These are phyloP conservation scores for Chouioia cunea DNA, from an alignment of 2,888 invertebrate species.

Conservation along the genomic window DNA sequence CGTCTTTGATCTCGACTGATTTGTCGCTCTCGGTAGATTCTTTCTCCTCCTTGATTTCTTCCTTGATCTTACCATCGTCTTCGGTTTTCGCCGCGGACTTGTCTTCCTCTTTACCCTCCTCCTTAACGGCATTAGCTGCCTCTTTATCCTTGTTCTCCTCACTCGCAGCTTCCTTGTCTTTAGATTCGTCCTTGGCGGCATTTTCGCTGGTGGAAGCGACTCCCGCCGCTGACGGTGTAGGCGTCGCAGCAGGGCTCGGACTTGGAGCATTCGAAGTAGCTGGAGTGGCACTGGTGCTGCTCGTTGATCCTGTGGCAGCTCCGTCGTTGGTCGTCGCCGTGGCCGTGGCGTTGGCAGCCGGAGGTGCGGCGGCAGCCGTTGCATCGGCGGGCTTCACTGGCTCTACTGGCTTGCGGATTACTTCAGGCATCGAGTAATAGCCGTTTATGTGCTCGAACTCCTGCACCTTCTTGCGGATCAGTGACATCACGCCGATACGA, in stretches of 20 bases:
- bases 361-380: slow-evolving; percentile 58
- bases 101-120: slow-evolving; percentile 65
- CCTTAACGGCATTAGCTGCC: slow-evolving; percentile 55
- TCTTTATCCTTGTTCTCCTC: slow-evolving; percentile 52
- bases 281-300: slow-evolving; percentile 67
- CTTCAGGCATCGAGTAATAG: slow-evolving; percentile 96
- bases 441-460: slow-evolving; percentile 99
- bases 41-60: slow-evolving; percentile 66
- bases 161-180: slow-evolving; percentile 56
- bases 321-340: slow-evolving; percentile 56
- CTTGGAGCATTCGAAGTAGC: slow-evolving; percentile 76
- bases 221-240: slow-evolving; percentile 67
- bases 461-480: slow-evolving; percentile 98
- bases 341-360: slow-evolving; percentile 53
- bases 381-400: slow-evolving; percentile 69
- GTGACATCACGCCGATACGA: slow-evolving; percentile 98
- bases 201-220: slow-evolving; percentile 37
- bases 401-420: slow-evolving; percentile 84
- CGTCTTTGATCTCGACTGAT: slow-evolving; percentile 57
- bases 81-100: slow-evolving; percentile 56
- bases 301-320: slow-evolving; percentile 57
- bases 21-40: slow-evolving; percentile 51
- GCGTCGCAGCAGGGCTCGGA: slow-evolving; percentile 80
- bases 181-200: slow-evolving; percentile 59
- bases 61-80: slow-evolving; percentile 61